Evolutionary conservation across 2,113 vertebrate genomes (phyloP).

Genomic region (Sinocyclocheilus anshuiensis): DNA sequence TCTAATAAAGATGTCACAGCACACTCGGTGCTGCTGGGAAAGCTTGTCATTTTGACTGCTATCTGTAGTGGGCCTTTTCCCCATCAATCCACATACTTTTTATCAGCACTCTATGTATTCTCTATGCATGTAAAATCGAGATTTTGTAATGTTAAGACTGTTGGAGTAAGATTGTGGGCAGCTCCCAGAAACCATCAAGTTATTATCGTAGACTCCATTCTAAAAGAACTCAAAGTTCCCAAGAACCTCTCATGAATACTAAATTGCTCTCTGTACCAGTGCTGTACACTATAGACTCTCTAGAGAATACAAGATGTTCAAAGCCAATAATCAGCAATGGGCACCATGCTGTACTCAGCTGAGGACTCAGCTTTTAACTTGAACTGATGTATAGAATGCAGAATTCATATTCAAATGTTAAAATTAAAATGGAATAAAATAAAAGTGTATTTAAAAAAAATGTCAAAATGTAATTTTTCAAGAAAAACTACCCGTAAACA

Average conservation of each 20-base stretch:
- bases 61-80: slow-evolving; percentile 7
- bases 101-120: not conserved
- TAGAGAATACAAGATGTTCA: slow-evolving; percentile 14
- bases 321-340: not conserved
- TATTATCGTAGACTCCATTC: slow-evolving; percentile 2
- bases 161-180: not conserved
- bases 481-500: too few relatives aligned
- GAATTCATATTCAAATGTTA: too few relatives aligned
- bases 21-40: slow-evolving; percentile 32
- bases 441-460: too few relatives aligned
- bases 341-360: too few relatives aligned
- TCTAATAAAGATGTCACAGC: slow-evolving; percentile 57
- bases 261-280: not conserved
- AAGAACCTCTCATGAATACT: not conserved
- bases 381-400: too few relatives aligned
- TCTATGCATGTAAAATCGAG: not conserved
- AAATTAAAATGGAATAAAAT: too few relatives aligned
- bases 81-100: slow-evolving; percentile 10
- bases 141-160: not conserved
- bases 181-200: slow-evolving; percentile 3
- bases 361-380: too few relatives aligned
- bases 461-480: too few relatives aligned
- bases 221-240: slow-evolving; percentile 10
- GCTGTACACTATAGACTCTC: not conserved
- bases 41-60: slow-evolving; percentile 46